A percentile compares a stretch with the other conserved stretches of the same genome.
These are phyloP conservation scores for Mesaphorura yosii DNA, from an alignment of 1,140 invertebrate genomes.

Conservation along the genomic window DNA sequence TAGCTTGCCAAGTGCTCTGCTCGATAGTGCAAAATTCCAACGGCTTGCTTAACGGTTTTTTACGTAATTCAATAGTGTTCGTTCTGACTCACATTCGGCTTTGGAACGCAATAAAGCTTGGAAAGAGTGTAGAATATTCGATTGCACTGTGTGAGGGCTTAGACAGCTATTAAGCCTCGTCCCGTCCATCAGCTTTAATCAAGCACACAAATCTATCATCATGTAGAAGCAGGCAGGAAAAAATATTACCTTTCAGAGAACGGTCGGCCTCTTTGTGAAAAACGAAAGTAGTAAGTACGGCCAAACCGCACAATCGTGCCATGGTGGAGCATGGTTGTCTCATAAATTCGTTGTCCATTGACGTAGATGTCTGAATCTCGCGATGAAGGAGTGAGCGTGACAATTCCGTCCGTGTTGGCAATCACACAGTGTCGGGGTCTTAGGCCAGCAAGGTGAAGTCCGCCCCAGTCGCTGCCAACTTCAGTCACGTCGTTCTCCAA, in stretches of 20 bases:
- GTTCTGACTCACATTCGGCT: no score
- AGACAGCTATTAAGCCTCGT: no score
- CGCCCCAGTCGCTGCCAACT: constrained; percentile 52
- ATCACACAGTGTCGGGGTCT: constrained; percentile 88
- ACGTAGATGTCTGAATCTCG: constrained; percentile 86
- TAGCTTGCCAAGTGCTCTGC: no score
- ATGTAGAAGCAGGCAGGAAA: not conserved
- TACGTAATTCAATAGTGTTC: no score
- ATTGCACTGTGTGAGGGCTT: no score
- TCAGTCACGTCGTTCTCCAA: constrained; percentile 59
- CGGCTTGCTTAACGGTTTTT: no score
- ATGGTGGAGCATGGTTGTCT: constrained; percentile 82
- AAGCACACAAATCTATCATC: no score
- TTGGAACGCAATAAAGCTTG: no score
- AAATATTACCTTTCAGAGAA: constrained; percentile 50
- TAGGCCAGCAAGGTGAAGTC: constrained; percentile 40
- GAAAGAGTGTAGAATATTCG: not conserved
- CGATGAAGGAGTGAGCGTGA: constrained; percentile 84
- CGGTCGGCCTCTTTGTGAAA: constrained; percentile 74
- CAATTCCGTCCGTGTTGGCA: constrained; percentile 76
- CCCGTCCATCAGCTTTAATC: no score
- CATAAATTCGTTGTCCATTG: constrained; percentile 79
- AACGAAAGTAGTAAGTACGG: constrained; percentile 79
- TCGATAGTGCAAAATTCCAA: no score
- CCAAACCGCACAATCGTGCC: constrained; percentile 80